These are phyloP conservation scores for Scaptomyza cyrtandrae DNA, from an alignment of 2,888 invertebrate genomes.

Conservation along the genomic window DNA sequence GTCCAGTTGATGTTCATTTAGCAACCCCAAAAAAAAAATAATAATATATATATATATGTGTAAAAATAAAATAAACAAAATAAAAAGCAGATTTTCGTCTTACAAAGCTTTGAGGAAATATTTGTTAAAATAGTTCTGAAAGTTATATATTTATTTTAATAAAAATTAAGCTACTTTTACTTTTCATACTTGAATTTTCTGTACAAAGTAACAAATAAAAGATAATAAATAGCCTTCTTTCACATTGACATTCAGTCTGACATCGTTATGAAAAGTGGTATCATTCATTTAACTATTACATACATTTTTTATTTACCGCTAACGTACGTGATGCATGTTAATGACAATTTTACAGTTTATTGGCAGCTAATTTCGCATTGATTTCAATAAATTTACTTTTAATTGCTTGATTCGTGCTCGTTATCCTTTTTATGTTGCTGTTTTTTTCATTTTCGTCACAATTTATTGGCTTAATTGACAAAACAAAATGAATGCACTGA, in stretches of 20 bases:
- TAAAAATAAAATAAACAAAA: not conserved
- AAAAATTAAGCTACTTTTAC: too few relatives aligned
- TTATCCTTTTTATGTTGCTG: constrained; percentile 14
- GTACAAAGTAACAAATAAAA: too few relatives aligned
- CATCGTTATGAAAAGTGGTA: not conserved
- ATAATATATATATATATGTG: not conserved
- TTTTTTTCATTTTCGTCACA: constrained; percentile 18
- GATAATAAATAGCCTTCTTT: too few relatives aligned
- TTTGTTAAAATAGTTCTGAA: not conserved
- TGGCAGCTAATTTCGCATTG: constrained; percentile 69
- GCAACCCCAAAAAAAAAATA: constrained; percentile 4
- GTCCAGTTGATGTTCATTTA: constrained; percentile 25
- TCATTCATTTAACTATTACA: not conserved
- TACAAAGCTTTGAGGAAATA: constrained; percentile 2
- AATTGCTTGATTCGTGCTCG: constrained; percentile 60
- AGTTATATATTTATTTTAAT: too few relatives aligned
- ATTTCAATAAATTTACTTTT: constrained; percentile 69
- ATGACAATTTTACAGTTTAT: constrained; percentile 54
- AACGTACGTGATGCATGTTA: constrained; percentile 22
- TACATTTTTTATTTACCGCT: not conserved
- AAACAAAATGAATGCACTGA: constrained; percentile 39
- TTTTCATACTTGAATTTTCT: too few relatives aligned
- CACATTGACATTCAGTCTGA: too few relatives aligned
- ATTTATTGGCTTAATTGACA: constrained; percentile 71
- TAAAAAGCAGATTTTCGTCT: not conserved